A percentile compares a stretch with the other conserved stretches of the same genome.
phyloP scores from a whole-genome alignment of 1,140 invertebrate genomes.

The Euura saliciscinereae region DNA sequence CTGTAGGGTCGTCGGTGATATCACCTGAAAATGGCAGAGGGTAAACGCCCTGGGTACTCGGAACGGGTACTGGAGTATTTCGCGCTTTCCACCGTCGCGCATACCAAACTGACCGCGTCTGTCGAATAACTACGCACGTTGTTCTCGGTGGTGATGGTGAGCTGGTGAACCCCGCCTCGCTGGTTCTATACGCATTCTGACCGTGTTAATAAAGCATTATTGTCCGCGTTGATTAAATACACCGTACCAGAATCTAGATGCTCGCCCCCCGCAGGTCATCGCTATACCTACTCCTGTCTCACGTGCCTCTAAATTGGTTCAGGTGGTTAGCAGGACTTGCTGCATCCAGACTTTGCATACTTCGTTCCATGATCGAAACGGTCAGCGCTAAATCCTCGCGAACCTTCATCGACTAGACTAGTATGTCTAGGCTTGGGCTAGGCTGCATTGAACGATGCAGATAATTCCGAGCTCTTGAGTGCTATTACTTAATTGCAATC shows the following conservation, averaged over 20 bases:
- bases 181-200: neutral
- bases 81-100: neutral
- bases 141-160: neutral
- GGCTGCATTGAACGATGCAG: neutral
- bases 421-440: no score
- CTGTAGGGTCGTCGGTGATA: neutral
- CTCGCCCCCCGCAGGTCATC: no score
- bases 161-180: neutral
- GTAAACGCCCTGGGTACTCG: neutral
- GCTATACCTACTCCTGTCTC: no score
- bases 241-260: neutral
- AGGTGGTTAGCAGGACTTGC: no score
- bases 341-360: no score
- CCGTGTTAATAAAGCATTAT: neutral
- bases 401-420: no score
- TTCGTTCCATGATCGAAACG: no score
- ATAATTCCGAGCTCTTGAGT: neutral
- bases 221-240: constrained; percentile 5
- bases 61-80: neutral
- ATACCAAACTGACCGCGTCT: neutral
- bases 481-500: constrained; percentile 7
- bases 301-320: no score
- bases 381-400: no score
- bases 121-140: neutral
- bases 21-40: constrained; percentile 1